Evolutionary conservation across 1,140 invertebrate genomes (phyloP), one percentile per base, ranked within the genome.

Genomic region (Rhagoletis zephyria): DNA sequence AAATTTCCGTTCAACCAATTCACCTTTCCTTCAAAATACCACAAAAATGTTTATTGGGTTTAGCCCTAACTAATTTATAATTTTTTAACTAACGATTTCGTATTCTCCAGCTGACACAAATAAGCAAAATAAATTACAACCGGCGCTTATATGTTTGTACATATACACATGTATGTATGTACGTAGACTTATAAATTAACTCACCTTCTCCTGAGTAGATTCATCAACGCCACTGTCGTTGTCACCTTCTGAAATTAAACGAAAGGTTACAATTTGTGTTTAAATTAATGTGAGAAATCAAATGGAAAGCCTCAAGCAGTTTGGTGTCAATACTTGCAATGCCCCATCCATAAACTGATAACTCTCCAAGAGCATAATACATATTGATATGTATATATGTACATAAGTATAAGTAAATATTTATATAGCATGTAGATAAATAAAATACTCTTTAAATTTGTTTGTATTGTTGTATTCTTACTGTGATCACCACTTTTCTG

Each of bases 181-280:
- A 30, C 10, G 3, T 70, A 30, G 30, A 40, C 67, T 77, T 7
- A 19, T 19, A 77, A 77, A 77, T 59, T 14, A 88, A 95, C 94
- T 95, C 92, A 96, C 96, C 94, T 96, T 95, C 93, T 95, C 95
- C 93, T 96, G 96, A 85, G 95, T 96, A 63, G 95, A 95, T 92
- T 96, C 96, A 91, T 96, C 95, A 16, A 96, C 96, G 64, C 95
- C 96, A 93, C 96, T 96, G 90, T 96, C 96, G 90, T 96, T 96
- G 92, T 96, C 96, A 48, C 95, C 95, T 93, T 96, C 96, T 97
- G 94, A 88, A 94, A 95, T 91, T 89, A 90, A 90, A 81, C 30
- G n/a, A 10, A 30, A 19, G 12, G 14, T 81, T 81, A 81, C 3
- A 19, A 30, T 19, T 81, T 56, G 16, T 30, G 30, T 30, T 63